A percentile compares a stretch with the other conserved stretches of the same genome.
These are phyloP conservation scores for Physeter macrocephalus DNA, from an alignment of 2,113 vertebrate genomes.

Conservation along the genomic window DNA sequence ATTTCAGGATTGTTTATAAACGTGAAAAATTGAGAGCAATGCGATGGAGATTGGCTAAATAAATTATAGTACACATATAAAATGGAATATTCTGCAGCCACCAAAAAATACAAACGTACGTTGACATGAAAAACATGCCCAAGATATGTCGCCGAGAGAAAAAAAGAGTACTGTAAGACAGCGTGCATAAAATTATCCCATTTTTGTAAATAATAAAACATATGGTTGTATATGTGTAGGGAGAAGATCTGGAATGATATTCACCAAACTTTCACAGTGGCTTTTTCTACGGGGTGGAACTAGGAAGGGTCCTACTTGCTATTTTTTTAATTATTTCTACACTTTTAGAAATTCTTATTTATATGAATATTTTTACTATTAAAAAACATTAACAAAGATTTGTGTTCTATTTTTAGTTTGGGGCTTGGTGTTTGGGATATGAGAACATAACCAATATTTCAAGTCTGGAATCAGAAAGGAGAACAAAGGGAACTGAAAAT, in stretches of 20 bases:
- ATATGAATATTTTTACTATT: not conserved
- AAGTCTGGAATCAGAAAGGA: not conserved
- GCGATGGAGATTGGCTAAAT: not conserved
- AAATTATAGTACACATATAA: not conserved
- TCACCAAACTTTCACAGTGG: not conserved
- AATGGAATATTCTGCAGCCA: not conserved
- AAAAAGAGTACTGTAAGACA: slow-evolving; percentile 10
- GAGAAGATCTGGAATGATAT: not conserved
- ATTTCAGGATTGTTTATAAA: not conserved
- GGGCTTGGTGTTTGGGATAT: not conserved
- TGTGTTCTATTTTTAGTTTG: not conserved
- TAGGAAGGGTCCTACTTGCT: not conserved
- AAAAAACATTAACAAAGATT: slow-evolving; percentile 31
- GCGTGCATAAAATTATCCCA: slow-evolving; percentile 14
- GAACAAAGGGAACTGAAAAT: slow-evolving; percentile 22
- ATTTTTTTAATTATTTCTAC: not conserved
- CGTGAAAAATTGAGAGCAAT: not conserved
- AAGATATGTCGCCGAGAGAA: not conserved
- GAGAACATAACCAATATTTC: not conserved
- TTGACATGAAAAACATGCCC: not conserved
- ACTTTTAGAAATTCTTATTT: slow-evolving; percentile 17
- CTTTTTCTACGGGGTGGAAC: not conserved
- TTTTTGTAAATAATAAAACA: slow-evolving; percentile 32
- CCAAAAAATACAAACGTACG: not conserved
- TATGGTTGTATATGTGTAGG: not conserved